These are phyloP conservation scores for Brenthis daphne DNA, from an alignment of 2,888 invertebrate species.

Conservation along the genomic window DNA sequence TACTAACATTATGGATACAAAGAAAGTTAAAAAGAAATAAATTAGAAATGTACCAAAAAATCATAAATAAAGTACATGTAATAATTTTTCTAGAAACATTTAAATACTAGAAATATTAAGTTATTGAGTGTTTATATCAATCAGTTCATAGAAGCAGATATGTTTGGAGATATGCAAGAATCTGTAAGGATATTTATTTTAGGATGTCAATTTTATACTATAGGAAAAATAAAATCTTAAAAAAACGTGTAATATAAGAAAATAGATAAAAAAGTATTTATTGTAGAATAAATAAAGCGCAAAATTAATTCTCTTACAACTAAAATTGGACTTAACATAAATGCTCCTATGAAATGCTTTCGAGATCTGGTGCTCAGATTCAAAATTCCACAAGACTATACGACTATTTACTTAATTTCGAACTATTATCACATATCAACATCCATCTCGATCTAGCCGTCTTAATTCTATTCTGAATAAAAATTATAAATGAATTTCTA, in stretches of 20 bases:
- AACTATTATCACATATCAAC: slow-evolving; percentile 76
- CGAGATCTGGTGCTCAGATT: slow-evolving; percentile 51
- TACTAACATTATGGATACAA: slow-evolving; percentile 22
- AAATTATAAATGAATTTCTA: slow-evolving; percentile 24
- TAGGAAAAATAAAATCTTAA: not conserved
- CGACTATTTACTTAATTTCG: slow-evolving; percentile 50
- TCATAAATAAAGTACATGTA: not conserved
- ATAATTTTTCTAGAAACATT: slow-evolving; percentile 16
- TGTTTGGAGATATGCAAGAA: slow-evolving; percentile 62
- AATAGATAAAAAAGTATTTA: not conserved
- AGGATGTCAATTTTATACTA: slow-evolving; percentile 1
- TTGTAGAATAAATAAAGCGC: not conserved
- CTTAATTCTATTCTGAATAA: slow-evolving; percentile 25
- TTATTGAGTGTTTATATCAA: slow-evolving; percentile 23
- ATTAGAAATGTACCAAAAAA: slow-evolving; percentile 11
- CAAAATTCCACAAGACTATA: slow-evolving; percentile 28
- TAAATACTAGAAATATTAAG: slow-evolving; percentile 30
- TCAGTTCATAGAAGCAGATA: slow-evolving; percentile 76
- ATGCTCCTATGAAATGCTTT: slow-evolving; percentile 71
- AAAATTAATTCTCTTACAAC: not conserved
- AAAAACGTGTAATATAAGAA: not conserved
- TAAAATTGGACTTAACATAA: slow-evolving; percentile 49
- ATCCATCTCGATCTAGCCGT: slow-evolving; percentile 49
- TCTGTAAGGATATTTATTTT: not conserved
- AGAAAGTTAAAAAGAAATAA: slow-evolving; percentile 31